A percentile compares a stretch with the other conserved stretches of the same genome.
Conservation (phyloP, 2,797 vertebrate species). For the Serranus cabrilla region DNA sequence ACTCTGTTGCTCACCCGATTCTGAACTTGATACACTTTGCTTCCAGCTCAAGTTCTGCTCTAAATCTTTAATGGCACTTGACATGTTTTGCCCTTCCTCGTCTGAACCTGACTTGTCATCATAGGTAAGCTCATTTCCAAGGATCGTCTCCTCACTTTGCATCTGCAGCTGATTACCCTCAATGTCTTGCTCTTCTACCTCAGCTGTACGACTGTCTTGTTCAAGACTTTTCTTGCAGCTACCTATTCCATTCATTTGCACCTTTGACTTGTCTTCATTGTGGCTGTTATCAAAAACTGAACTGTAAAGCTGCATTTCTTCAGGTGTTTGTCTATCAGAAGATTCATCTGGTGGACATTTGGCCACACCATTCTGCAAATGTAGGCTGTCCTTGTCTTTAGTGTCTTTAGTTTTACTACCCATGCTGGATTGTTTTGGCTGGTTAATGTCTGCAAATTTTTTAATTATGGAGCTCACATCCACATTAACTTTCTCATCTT, state of each 20-base stretch:
- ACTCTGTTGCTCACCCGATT: background rate
- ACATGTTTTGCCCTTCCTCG: constrained; percentile 20
- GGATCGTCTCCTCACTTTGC: constrained; percentile 22
- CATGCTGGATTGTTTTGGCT: constrained; percentile 20
- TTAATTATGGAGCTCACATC: constrained; percentile 66
- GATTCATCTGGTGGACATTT: constrained; percentile 23
- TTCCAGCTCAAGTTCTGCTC: constrained; percentile 19
- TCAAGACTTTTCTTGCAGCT: background rate
- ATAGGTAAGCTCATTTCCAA: background rate
- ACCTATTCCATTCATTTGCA: constrained; percentile 3
- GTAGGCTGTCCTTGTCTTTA: constrained; percentile 11
- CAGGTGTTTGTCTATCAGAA: background rate
- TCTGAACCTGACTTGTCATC: constrained; percentile 24
- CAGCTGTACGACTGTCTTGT: constrained; percentile 22
- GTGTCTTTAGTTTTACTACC: constrained; percentile 11
- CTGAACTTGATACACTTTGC: constrained; percentile 15
- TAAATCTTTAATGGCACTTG: constrained; percentile 44
- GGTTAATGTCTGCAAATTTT: constrained; percentile 44
- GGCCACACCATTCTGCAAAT: background rate
- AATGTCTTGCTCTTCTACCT: constrained; percentile 14
- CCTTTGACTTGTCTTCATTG: background rate
- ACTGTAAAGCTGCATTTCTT: constrained; percentile 26
- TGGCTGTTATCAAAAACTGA: background rate
- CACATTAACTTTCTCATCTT: constrained; percentile 48
- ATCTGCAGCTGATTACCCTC: constrained; percentile 12